These are phyloP conservation scores for Gastrophysa polygoni DNA, from an alignment of 2,888 invertebrate genomes.

Conservation along the genomic window DNA sequence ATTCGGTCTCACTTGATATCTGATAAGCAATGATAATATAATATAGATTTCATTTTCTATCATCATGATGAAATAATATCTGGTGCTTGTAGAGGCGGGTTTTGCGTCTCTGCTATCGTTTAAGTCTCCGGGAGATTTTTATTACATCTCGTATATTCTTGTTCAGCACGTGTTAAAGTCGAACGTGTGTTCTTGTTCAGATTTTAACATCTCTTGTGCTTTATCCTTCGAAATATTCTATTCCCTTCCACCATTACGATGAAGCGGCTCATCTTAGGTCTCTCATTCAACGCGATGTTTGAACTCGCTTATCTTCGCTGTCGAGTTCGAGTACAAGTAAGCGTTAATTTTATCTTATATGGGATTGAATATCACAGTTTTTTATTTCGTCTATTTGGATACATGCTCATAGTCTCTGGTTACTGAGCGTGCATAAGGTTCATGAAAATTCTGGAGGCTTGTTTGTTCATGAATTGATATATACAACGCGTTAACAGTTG, in stretches of 20 bases:
- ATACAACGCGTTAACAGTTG: too few species aligned
- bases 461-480: too few species aligned
- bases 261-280: slow-evolving; percentile 34
- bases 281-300: not conserved
- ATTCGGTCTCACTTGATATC: too few species aligned
- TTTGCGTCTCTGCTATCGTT: slow-evolving; percentile 40
- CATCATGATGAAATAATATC: too few species aligned
- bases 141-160: slow-evolving; percentile 29
- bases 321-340: slow-evolving; percentile 2
- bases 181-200: slow-evolving; percentile 26
- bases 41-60: too few species aligned
- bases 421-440: too few species aligned
- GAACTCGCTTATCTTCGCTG: not conserved
- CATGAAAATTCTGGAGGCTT: too few species aligned
- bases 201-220: slow-evolving; percentile 46
- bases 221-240: slow-evolving; percentile 47
- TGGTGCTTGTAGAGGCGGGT: slow-evolving; percentile 32
- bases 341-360: slow-evolving; percentile 16
- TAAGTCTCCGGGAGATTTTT: slow-evolving; percentile 36
- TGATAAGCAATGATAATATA: too few species aligned
- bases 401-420: too few species aligned
- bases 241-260: slow-evolving; percentile 33
- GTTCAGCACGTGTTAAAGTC: slow-evolving; percentile 23
- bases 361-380: slow-evolving; percentile 15
- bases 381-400: too few species aligned